Base-by-base conservation (phyloP, 2,797 vertebrate species). In the Cynopterus sphinx region DNA sequence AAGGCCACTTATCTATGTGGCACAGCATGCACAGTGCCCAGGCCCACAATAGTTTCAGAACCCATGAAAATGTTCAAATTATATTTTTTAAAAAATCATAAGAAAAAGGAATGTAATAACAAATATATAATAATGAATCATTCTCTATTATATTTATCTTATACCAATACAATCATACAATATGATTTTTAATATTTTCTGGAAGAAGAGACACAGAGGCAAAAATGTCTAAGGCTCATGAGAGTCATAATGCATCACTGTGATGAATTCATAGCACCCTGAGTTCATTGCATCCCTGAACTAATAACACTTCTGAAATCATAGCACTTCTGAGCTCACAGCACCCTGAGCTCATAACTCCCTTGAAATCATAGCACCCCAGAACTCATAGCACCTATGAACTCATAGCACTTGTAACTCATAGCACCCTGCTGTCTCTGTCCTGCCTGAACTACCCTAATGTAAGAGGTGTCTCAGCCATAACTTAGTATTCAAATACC, bases 91-190 rank as follows among this genome's bases (percentile, higher is more conserved):
- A 61, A 33, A 84, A 68, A 81, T 49, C 13, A 36, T 46, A 88
- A 90, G 75, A 36, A 51, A 91, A 19, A n/a, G 26, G 9, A 87
- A 33, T 81, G 81, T 24, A 57, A 53, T n/a, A 78, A 31, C 26
- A 41, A 39, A 11, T 11, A n/a, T 16, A 0, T 22, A 39, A 55
- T 22, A 41, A 68, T 16, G 22, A 77, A 28, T 16, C 59, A 55
- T n/a, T 31, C 16, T 92, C 8, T 9, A 36, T 84, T 57, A 8
- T 11, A 46, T 22, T 53, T 39, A 39, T 41, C 28, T 28, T 78
- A 53, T 15, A 33, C 26, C 24, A 46, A 57, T 12, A 41, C 4
- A 78, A 11, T 49, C 4, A 1, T 19, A 10, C 13, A 26, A 11
- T 68, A 36, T 49, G 13, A 43, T 19, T n/a, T 71, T 36, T 2